Conservation (phyloP, 2,888 invertebrate genomes). For the Heteropelma amictum region DNA sequence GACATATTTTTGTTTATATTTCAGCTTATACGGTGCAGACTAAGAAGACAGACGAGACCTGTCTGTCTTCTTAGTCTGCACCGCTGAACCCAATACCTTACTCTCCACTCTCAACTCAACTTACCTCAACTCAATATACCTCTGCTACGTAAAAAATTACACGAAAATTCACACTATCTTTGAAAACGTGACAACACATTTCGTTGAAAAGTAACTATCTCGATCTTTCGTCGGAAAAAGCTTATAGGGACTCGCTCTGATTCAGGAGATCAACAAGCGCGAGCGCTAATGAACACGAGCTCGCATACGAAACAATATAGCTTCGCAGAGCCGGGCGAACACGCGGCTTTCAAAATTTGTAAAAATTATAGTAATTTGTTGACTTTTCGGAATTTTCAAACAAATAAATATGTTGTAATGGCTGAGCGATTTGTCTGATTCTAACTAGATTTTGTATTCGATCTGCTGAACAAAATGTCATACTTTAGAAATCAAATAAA, state of each 20-base stretch:
- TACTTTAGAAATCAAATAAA: not conserved
- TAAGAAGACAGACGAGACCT: no score
- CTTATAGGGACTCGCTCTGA: not conserved
- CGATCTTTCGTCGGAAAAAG: not conserved
- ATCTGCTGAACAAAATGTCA: not conserved
- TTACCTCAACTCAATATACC: slow-evolving; percentile 1
- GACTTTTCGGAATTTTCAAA: not conserved
- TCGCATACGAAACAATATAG: not conserved
- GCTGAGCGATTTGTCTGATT: not conserved
- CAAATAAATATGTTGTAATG: not conserved
- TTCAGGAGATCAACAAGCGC: not conserved
- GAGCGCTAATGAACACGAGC: not conserved
- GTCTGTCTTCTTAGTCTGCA: not conserved
- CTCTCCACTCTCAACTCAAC: not conserved
- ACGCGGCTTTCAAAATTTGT: not conserved
- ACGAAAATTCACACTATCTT: not conserved
- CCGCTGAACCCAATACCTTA: not conserved
- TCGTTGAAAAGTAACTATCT: not conserved
- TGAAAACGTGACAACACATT: not conserved
- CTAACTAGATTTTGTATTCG: not conserved
- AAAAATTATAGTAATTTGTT: not conserved
- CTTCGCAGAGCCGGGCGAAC: not conserved
- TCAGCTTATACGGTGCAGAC: not conserved
- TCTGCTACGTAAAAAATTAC: slow-evolving; percentile 3
- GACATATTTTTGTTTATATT: not conserved